These are phyloP conservation scores for Scaptomyza pallida DNA, from an alignment of 1,140 invertebrate genomes.

Conservation along the genomic window DNA sequence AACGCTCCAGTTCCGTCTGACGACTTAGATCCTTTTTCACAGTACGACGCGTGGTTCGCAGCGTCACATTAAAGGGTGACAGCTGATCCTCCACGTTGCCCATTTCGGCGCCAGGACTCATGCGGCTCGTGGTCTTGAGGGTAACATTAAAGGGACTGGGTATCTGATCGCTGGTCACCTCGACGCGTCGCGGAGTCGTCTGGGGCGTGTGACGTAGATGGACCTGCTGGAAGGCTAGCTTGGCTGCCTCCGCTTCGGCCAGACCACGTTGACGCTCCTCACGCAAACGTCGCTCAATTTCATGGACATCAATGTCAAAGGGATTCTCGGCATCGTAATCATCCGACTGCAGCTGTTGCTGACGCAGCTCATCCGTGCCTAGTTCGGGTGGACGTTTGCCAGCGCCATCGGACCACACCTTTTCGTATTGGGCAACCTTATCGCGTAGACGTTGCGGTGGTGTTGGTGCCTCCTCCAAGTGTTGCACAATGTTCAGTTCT, in stretches of 20 bases:
- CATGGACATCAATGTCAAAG: constrained; percentile 85
- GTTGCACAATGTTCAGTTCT: constrained; percentile 27
- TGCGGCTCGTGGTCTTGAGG: constrained; percentile 67
- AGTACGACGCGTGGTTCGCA: constrained; percentile 66
- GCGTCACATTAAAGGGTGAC: constrained; percentile 84
- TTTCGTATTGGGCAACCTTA: constrained; percentile 90
- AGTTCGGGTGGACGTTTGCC: constrained; percentile 60
- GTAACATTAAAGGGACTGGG: constrained; percentile 77
- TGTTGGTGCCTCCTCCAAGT: constrained; percentile 37
- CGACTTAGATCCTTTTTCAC: constrained; percentile 50
- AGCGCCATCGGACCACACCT: constrained; percentile 87
- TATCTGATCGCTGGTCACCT: constrained; percentile 65
- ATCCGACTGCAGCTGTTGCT: constrained; percentile 51
- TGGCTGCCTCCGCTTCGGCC: constrained; percentile 85
- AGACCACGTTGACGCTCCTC: constrained; percentile 85
- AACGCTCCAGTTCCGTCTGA: constrained; percentile 59
- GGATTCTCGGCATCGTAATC: constrained; percentile 78
- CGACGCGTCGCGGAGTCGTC: constrained; percentile 81
- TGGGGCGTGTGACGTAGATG: constrained; percentile 86
- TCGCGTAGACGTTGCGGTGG: constrained; percentile 87
- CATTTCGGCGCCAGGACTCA: constrained; percentile 76
- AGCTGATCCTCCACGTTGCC: constrained; percentile 88
- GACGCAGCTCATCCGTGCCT: constrained; percentile 58
- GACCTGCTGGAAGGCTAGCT: constrained; percentile 86
- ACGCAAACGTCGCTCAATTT: constrained; percentile 86